phyloP scores from a whole-genome alignment of 2,888 invertebrate species.

The Archaeoteleia sp. region DNA sequence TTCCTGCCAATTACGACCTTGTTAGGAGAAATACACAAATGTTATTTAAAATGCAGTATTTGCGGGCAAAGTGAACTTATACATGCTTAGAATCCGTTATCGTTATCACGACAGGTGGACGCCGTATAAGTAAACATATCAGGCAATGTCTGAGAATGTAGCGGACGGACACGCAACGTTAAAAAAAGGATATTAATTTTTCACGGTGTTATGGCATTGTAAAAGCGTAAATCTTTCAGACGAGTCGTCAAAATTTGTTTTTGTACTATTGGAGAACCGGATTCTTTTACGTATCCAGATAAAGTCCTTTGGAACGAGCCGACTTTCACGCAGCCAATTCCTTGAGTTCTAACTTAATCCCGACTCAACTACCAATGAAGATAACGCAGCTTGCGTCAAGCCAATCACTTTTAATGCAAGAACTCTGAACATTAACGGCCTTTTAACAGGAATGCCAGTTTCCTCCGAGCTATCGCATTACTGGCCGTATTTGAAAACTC shows the following conservation, averaged over 20 bases:
- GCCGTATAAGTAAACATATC: neutral
- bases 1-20: slow-evolving; percentile 22
- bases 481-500: slow-evolving; percentile 2
- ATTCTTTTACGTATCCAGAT: slow-evolving; percentile 15
- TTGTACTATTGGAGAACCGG: slow-evolving; percentile 20
- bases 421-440: slow-evolving; percentile 24
- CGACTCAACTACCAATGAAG: slow-evolving; percentile 25
- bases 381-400: slow-evolving; percentile 31
- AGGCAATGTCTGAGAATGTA: neutral
- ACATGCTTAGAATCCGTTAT: slow-evolving; percentile 15
- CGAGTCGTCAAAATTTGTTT: slow-evolving; percentile 13
- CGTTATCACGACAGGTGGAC: slow-evolving; percentile 27
- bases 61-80: slow-evolving; percentile 18
- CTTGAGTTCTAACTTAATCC: slow-evolving; percentile 28
- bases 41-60: slow-evolving; percentile 26
- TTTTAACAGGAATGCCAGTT: slow-evolving; percentile 25
- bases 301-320: slow-evolving; percentile 26
- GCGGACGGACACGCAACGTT: neutral
- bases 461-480: slow-evolving; percentile 15
- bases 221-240: slow-evolving; percentile 1
- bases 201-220: slow-evolving; percentile 4
- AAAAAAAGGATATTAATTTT: slow-evolving; percentile 1
- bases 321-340: slow-evolving; percentile 24
- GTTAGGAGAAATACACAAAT: slow-evolving; percentile 22
- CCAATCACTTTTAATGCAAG: slow-evolving; percentile 30